Evolutionary conservation across 2,113 vertebrate species (phyloP).

Genomic region (Callionymus lyra): DNA sequence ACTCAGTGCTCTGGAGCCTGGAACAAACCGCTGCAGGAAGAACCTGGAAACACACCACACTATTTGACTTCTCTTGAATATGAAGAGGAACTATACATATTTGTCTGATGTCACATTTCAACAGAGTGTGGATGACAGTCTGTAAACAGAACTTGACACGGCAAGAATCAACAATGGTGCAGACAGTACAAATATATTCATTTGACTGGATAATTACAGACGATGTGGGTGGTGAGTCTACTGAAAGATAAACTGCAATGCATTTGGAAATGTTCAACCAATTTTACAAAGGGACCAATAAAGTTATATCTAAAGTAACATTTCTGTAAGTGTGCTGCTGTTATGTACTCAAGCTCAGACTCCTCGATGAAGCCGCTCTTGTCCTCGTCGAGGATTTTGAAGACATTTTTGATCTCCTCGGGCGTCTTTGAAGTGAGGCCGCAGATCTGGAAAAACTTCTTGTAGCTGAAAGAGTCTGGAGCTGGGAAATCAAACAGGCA

Average conservation of each 20-base stretch:
- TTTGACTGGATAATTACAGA: no score
- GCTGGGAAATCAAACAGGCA: constrained; percentile 55
- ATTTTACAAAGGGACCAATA: no score
- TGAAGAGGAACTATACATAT: no score
- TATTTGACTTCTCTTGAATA: no score
- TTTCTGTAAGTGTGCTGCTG: no score
- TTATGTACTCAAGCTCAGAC: constrained; percentile 82
- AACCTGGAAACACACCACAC: constrained; percentile 60
- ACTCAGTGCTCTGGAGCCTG: constrained; percentile 78
- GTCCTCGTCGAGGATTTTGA: constrained; percentile 83
- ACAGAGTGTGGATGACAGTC: not conserved
- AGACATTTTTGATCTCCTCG: constrained; percentile 83
- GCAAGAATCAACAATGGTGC: not conserved
- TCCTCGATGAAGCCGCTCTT: constrained; percentile 91
- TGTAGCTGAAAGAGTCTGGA: constrained; percentile 85
- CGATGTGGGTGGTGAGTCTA: no score
- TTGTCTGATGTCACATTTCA: no score
- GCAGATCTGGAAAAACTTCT: constrained; percentile 91
- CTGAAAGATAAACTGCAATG: no score
- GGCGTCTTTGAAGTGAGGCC: constrained; percentile 85
- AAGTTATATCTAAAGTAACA: no score
- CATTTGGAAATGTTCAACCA: no score
- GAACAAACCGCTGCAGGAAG: constrained; percentile 86
- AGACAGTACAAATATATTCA: no score
- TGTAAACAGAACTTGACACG: constrained; percentile 5